Evolutionary conservation across 2,113 vertebrate genomes (phyloP).

Genomic region (Axis porcinus): DNA sequence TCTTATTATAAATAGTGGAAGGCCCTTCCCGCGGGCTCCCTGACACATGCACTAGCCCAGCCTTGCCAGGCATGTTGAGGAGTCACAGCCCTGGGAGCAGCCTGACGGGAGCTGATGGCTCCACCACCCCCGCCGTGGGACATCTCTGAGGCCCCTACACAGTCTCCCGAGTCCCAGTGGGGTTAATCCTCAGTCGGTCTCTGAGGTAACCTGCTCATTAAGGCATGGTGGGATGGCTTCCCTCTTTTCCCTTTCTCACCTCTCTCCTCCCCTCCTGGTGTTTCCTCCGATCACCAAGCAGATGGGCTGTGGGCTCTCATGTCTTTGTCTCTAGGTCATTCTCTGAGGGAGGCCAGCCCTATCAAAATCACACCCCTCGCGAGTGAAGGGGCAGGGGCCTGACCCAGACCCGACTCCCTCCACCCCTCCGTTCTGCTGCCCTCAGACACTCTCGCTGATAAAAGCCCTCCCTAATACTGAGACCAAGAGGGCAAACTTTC

Average conservation of each 20-base stretch:
- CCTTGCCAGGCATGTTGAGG: background rate
- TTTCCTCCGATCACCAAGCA: background rate
- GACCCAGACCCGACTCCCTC: background rate
- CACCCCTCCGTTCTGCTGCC: too few relatives aligned
- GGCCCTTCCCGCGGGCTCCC: background rate
- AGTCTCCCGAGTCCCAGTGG: background rate
- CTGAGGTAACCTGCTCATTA: too few relatives aligned
- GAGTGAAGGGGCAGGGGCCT: background rate
- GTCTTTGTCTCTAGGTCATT: background rate
- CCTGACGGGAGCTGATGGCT: background rate
- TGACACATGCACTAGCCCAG: background rate
- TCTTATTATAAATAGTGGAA: fast-evolving
- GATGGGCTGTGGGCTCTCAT: background rate
- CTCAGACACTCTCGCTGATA: fast-evolving
- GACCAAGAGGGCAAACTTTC: background rate
- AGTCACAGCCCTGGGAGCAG: background rate
- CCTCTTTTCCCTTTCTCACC: background rate
- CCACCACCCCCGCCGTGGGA: background rate
- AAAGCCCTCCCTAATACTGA: background rate
- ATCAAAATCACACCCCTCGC: background rate
- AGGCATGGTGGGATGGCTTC: background rate
- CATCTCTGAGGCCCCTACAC: fast-evolving
- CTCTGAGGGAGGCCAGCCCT: background rate
- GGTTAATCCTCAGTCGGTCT: background rate
- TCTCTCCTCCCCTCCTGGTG: too few relatives aligned